Base-by-base conservation (phyloP, 2,888 invertebrate genomes). In the Sclerodermus sp. region DNA sequence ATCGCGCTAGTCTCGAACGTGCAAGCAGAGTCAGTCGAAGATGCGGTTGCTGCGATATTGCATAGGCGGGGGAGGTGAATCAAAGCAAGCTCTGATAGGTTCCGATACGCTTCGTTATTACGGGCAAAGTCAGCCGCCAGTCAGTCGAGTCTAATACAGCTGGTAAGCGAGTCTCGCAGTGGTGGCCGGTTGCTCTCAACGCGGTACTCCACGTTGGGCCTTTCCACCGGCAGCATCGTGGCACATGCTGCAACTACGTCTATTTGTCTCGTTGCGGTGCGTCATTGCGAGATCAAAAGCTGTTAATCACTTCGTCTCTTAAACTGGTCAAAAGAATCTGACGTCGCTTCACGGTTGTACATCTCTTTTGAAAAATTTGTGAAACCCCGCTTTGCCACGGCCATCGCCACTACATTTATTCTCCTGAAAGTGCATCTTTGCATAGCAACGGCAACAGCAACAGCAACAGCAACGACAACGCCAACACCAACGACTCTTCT, bases 131-230 rank as follows among this genome's bases (percentile, higher is more conserved):
- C 42, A 44, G 43, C 47, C 55, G 59, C 51, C 60, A 34, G 53
- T 47, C 55, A 57, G 59, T 49, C 62, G 62, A 45, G 57, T 43
- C 52, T 59, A 61, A 61, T 57, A 57, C 49, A 49, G 57, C 50
- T 44, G 46, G 47, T 53, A 42, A 49, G 59, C 59, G 55, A 50
- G 58, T 45, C 34, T 56, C 59, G 54, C 54, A 41, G 17, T 16
- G 14, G 10, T 15, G 16, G 30, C 13, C 31, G 47, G 34, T 52
- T 51, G 56, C 55, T 56, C 58, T 53, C 50, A 8, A 23, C 8
- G 51, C 55, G 58, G 62, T 69, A 70, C 57, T 68, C 56, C 52
- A 58, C 57, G 60, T 51, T 63, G 55, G 47, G 57, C 67, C 57
- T 63, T 51, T 62, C 55, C 56, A 55, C 45, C 47, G 57, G 65